Base-by-base conservation (phyloP, 2,888 invertebrate species). In the Volucella zonaria region DNA sequence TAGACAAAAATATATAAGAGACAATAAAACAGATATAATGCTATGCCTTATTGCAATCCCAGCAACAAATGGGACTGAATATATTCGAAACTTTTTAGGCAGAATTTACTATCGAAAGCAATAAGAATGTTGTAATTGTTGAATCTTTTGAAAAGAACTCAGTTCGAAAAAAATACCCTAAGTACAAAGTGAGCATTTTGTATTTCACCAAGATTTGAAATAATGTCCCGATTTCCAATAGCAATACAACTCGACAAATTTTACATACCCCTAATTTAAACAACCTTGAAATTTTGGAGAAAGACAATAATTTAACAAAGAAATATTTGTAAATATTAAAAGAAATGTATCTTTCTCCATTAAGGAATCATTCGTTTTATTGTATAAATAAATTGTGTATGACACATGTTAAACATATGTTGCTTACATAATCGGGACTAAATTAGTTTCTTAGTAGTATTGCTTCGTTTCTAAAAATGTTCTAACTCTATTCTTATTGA, bases 401-500 rank as follows among this genome's bases (percentile, higher is more conserved):
- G 83, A 76, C 83, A 83, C 80, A 83, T 80, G 68, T 75, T 76
- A 76, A 66, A 80, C 70, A 83, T 82, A 82, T 75, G 75, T 75
- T 70, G 70, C 75, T 83, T 75, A 80, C 80, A 80, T 83, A 70
- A 76, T 83, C 70, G 75, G 83, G 66, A 75, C 59, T 79, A 75
- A 74, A 47, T 64, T 70, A 70, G 58, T 45, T 70, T 80, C 70
- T 83, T 70, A 79, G 58, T 75, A 83, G 75, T 83, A 83, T 80
- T 83, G 80, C 83, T 83, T 83, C 75, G 75, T 66, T 80, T 80
- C 71, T 75, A 79, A 83, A 83, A 67, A 67, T 83, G 66, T 66
- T 71, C 83, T 83, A 83, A 80, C 66, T 75, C 82, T 80, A 83
- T 80, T 75, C 59, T 83, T 75, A 83, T 80, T 83, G 80, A 75